Base-by-base conservation (phyloP, 2,888 invertebrate genomes). In the Nipponacmea schrenckii region DNA sequence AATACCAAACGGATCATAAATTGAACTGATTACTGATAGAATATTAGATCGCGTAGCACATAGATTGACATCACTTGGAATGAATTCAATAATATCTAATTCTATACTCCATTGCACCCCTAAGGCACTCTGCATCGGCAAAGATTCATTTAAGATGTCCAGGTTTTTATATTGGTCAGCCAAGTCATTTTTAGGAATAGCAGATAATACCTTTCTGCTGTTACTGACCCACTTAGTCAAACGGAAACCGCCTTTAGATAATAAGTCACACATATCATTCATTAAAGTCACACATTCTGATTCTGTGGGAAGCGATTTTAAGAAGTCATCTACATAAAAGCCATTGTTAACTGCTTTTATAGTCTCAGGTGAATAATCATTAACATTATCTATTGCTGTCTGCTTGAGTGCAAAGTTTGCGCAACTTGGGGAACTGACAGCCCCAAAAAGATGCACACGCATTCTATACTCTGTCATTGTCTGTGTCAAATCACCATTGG, bases 211-310 rank as follows among this genome's bases (percentile, higher is more conserved):
- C 39, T 75, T 64, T 24, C 66, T 66, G 27, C 65, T 65, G 39
- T 74, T 75, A 10, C 69, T 71, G 10, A 80, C 10, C 71, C 77
- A 80, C 62, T 80, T 78, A 44, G 72, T 64, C 1, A 81, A 50
- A 7, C 71, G 31, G 48, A 72, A 79, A 14, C 74, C 73, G 12
- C 75, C 79, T 50, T 67, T 20, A 20, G 44, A 0, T 12, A 64
- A n/a, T 1, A 73, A 2, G 2, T 5, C 20, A n/a, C 46, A 26
- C 31, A 69, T 45, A 1, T 63, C 45, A 12, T 62, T 14, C 0
- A 64, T 20, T 4, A 64, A 12, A 17, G 46, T 31, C 15, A 63
- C 64, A 20, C 46, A 45, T 56, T 66, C 62, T 12, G 27, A 15
- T 62, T 31, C 73, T 17, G 17, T 50, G 0, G 14, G 4, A 0